Percentiles rank a stretch among this genome's conserved stretches.
These are phyloP conservation scores for Pampus argenteus DNA, from an alignment of 2,797 vertebrate species.

Conservation along the genomic window DNA sequence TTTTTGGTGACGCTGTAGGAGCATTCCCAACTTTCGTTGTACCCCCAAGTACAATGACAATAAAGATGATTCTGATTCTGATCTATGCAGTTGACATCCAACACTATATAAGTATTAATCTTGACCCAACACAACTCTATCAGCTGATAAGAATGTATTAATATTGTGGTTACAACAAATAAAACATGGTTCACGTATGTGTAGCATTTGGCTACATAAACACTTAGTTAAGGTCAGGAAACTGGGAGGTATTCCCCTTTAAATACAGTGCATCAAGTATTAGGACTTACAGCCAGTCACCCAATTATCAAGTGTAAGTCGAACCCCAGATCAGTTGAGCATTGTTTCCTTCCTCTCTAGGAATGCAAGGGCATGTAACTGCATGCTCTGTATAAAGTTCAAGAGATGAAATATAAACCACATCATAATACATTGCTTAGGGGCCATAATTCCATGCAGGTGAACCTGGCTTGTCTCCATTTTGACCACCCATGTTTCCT, in stretches of 20 bases:
- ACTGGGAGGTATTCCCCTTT: conserved; percentile 20
- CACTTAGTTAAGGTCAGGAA: no score
- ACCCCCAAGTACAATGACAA: no score
- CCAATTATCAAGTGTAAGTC: conserved; percentile 60
- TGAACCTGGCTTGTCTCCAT: conserved; percentile 70
- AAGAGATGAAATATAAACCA: conserved; percentile 86
- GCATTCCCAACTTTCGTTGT: no score
- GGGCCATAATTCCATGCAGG: conserved; percentile 79
- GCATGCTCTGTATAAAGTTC: conserved; percentile 78
- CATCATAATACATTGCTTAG: conserved; percentile 82
- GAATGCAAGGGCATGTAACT: conserved; percentile 80
- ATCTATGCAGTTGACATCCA: no score
- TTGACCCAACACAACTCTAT: no score
- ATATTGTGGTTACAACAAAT: no score
- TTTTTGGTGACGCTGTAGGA: no score
- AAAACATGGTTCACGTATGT: no score
- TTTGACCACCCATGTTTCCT: conserved; percentile 80
- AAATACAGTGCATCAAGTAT: conserved; percentile 13
- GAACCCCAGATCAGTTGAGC: conserved; percentile 71
- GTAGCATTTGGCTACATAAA: no score
- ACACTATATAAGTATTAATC: no score
- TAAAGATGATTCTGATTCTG: no score
- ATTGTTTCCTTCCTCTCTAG: conserved; percentile 80
- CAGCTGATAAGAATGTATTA: no score
- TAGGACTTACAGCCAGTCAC: conserved; percentile 46